A percentile compares a stretch with the other conserved stretches of the same genome.
These are phyloP conservation scores for Helicoverpa assulta DNA, from an alignment of 2,888 invertebrate species.

Conservation along the genomic window DNA sequence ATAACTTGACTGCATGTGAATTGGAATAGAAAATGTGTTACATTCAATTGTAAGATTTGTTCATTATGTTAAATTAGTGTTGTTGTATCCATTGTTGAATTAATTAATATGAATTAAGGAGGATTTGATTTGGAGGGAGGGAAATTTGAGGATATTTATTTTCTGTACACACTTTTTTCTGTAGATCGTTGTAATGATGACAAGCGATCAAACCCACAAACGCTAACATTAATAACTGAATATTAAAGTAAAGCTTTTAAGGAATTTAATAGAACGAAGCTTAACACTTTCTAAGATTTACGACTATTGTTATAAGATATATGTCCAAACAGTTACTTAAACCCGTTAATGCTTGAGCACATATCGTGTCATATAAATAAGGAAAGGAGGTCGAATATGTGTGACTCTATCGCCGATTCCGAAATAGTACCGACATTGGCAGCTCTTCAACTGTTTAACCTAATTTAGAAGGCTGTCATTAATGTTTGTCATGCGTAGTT, in stretches of 20 bases:
- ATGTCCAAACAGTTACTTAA: constrained; percentile 44
- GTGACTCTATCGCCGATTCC: constrained; percentile 40
- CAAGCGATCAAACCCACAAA: background rate
- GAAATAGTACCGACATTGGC: constrained; percentile 56
- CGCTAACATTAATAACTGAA: background rate
- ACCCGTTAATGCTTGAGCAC: constrained; percentile 45
- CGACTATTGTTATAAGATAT: constrained; percentile 30
- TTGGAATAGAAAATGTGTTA: constrained; percentile 57
- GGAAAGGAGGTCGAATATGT: constrained; percentile 50
- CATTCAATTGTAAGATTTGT: constrained; percentile 32
- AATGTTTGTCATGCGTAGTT: constrained; percentile 17
- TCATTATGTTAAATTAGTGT: constrained; percentile 28
- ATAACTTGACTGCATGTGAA: constrained; percentile 48
- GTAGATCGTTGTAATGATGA: background rate
- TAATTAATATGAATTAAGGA: too few species aligned
- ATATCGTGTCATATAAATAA: constrained; percentile 36
- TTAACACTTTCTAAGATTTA: constrained; percentile 11
- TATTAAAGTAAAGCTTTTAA: background rate
- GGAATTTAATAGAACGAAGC: background rate
- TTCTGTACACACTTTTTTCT: too few species aligned
- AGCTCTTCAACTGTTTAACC: constrained; percentile 54
- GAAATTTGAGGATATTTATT: too few species aligned
- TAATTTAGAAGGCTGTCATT: constrained; percentile 43
- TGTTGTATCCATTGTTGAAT: constrained; percentile 32
- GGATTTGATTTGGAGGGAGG: too few species aligned